These are phyloP conservation scores for Hyposmocoma kahamanoa DNA, from an alignment of 1,140 invertebrate species.

Conservation along the genomic window DNA sequence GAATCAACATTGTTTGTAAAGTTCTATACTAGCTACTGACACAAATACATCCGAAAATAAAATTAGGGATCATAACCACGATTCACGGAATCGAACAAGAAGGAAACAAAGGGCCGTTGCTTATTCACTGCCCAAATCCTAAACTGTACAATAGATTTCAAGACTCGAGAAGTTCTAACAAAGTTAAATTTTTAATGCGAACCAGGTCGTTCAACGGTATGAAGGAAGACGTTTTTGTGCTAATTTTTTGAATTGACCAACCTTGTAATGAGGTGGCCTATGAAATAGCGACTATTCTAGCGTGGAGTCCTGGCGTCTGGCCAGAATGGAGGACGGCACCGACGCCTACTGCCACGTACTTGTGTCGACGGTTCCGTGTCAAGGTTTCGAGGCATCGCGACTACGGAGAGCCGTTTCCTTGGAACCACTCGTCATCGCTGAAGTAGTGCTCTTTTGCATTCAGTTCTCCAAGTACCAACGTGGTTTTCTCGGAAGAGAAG, in stretches of 20 bases:
- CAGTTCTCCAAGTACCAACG: too few species aligned
- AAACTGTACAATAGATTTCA: constrained; percentile 65
- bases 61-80: constrained; percentile 65
- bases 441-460: neutral
- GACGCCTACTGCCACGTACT: constrained; percentile 35
- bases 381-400: too few species aligned
- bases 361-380: too few species aligned
- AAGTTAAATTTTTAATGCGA: constrained; percentile 64
- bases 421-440: neutral
- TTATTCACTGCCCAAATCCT: constrained; percentile 51
- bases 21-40: constrained; percentile 71
- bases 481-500: constrained; percentile 25
- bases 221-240: constrained; percentile 74
- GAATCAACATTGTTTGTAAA: constrained; percentile 73
- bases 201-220: constrained; percentile 64
- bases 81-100: constrained; percentile 72
- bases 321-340: constrained; percentile 17
- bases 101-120: constrained; percentile 58
- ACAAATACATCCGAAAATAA: constrained; percentile 70
- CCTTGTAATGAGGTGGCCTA: constrained; percentile 29
- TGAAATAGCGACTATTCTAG: constrained; percentile 49
- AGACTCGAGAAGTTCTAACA: constrained; percentile 64
- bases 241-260: constrained; percentile 47
- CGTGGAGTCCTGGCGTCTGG: constrained; percentile 37
- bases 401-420: neutral